phyloP scores from a whole-genome alignment of 1,140 invertebrate species.

The Apis dorsata region DNA sequence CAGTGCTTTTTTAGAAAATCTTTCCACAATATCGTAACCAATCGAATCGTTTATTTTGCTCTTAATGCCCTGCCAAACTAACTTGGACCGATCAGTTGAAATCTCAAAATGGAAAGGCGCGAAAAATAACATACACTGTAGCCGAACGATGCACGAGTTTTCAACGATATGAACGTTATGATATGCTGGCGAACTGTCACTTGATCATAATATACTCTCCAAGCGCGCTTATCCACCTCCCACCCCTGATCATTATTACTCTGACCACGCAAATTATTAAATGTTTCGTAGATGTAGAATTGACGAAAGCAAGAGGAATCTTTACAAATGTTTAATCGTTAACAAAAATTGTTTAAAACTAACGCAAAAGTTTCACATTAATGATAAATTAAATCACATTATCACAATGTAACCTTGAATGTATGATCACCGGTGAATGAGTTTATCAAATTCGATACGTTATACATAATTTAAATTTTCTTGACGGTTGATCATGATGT shows the following conservation, averaged over 20 bases:
- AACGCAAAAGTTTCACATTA: not conserved
- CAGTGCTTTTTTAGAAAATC: conserved; percentile 22
- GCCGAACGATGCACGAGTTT: not conserved
- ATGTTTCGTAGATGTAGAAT: not conserved
- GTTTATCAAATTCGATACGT: too few species aligned
- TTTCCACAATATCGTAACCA: not conserved
- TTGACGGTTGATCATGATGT: too few species aligned
- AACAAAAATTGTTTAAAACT: not conserved
- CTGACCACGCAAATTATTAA: not conserved
- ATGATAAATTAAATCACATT: too few species aligned
- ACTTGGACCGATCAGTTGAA: not conserved
- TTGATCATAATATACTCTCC: conserved; percentile 10
- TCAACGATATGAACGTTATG: not conserved
- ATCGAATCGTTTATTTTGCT: not conserved
- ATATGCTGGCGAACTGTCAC: not conserved
- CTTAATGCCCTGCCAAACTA: not conserved
- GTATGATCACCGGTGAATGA: too few species aligned
- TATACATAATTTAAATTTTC: not conserved
- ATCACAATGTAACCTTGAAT: too few species aligned
- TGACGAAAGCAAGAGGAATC: not conserved
- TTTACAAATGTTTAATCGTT: not conserved
- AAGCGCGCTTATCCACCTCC: too few species aligned
- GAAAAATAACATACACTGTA: not conserved
- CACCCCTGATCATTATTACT: not conserved
- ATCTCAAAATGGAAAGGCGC: not conserved